These are phyloP conservation scores for Aurelia sp. DNA, from an alignment of 30 jellyfish, hydroid and myxozoan genomes.

Conservation along the genomic window DNA sequence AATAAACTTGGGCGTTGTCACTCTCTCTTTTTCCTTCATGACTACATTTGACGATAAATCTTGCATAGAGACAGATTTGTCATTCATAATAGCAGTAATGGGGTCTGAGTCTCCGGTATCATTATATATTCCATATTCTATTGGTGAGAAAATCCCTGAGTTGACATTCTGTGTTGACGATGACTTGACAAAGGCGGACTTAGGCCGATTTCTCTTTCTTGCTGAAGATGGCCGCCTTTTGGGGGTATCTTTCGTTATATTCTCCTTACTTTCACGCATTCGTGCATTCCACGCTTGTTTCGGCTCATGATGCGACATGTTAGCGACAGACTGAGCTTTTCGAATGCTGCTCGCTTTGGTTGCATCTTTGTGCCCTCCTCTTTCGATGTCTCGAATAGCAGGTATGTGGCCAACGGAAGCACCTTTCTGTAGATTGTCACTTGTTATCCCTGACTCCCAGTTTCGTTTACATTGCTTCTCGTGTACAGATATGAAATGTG, in stretches of 20 bases:
- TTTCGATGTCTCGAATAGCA: conserved; percentile 24
- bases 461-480: conserved; percentile 74
- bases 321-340: conserved; percentile 70
- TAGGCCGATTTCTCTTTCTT: conserved; percentile 55
- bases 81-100: neutral
- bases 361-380: conserved; percentile 7
- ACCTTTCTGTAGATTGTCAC: conserved; percentile 32
- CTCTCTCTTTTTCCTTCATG: neutral
- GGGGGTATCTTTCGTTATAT: conserved; percentile 8
- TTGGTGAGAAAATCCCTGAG: conserved; percentile 8
- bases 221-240: conserved; percentile 7
- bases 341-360: conserved; percentile 3
- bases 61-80: conserved; percentile 49
- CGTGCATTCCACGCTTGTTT: conserved; percentile 66
- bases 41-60: conserved; percentile 12
- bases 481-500: conserved; percentile 60
- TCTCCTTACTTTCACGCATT: conserved; percentile 51
- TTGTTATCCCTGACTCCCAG: conserved; percentile 67
- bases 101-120: conserved; percentile 20
- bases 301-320: conserved; percentile 34
- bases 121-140: conserved; percentile 33
- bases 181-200: conserved; percentile 49
- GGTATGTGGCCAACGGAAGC: conserved; percentile 51
- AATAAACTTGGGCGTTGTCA: conserved; percentile 44
- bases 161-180: conserved; percentile 41